Evolutionary conservation across 2,797 vertebrate genomes (phyloP).

Genomic region (Anguilla anguilla): DNA sequence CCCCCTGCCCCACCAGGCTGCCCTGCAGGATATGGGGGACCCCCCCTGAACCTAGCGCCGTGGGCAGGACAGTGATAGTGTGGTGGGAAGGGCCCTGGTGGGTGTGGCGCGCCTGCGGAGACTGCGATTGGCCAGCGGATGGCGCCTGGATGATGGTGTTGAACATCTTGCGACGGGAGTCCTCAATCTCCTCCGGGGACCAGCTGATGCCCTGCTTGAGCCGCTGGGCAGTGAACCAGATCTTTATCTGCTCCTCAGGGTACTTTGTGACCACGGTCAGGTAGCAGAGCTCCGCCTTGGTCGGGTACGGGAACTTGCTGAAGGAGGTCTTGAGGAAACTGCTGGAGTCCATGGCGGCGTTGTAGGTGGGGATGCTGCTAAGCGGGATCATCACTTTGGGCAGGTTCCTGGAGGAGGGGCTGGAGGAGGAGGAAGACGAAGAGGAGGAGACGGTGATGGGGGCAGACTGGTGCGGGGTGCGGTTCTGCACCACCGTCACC

Average conservation of each 20-base stretch:
- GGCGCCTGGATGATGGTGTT: slow-evolving; percentile 92
- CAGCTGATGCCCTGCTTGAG: slow-evolving; percentile 98
- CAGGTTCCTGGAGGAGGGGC: slow-evolving; percentile 78
- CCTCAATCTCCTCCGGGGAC: slow-evolving; percentile 97
- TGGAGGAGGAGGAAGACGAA: slow-evolving; percentile 68
- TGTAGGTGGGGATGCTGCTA: slow-evolving; percentile 96
- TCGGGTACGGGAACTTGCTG: slow-evolving; percentile 97
- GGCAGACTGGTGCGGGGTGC: slow-evolving; percentile 72
- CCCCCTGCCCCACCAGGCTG: slow-evolving; percentile 76
- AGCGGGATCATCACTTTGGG: slow-evolving; percentile 98
- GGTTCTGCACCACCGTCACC: slow-evolving; percentile 74
- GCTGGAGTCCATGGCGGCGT: slow-evolving; percentile 95
- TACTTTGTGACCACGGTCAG: slow-evolving; percentile 96
- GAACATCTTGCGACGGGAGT: slow-evolving; percentile 97
- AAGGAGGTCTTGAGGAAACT: slow-evolving; percentile 97
- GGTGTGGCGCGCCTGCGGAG: slow-evolving; percentile 69
- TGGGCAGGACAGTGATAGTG: slow-evolving; percentile 82
- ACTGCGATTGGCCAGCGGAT: slow-evolving; percentile 60
- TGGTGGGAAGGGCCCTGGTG: slow-evolving; percentile 71
- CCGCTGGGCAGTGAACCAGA: slow-evolving; percentile 98
- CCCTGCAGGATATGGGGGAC: slow-evolving; percentile 85
- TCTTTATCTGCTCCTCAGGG: slow-evolving; percentile 97
- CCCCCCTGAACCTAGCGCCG: slow-evolving; percentile 76
- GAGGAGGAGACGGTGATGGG: slow-evolving; percentile 32
- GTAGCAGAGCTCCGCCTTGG: slow-evolving; percentile 98